Base-by-base conservation (phyloP, 1,140 invertebrate genomes). In the Galleria mellonella region DNA sequence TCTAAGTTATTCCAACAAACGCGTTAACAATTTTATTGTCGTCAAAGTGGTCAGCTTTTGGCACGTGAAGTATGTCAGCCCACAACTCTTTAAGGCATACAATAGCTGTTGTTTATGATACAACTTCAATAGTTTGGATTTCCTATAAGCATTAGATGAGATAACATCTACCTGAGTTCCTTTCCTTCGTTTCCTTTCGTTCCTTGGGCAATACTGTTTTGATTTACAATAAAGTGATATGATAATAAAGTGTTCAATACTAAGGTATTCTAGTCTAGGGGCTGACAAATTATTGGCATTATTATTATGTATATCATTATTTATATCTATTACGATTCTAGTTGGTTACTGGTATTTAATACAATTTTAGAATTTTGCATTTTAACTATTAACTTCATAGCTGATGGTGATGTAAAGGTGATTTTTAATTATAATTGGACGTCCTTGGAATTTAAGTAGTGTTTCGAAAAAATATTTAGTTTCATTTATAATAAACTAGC, bases 91-190 rank as follows among this genome's bases (percentile, higher is more conserved):
- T 60, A 62, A 66, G 62, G 61, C 44, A 37, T 49, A 77, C 76
- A 77, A 77, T 77, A 61, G 66, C 43, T 58, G 62, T 53, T 67
- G 70, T 75, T 61, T 51, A 49, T 62, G 71, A 69, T 51, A 56
- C 54, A 67, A 71, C 71, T 72, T 64, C 55, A 72, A 73, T 37
- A 37, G 13, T 37, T 37, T 62, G 47, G 62, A 60, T 66, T 63
- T 46, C 46, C 43, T 55, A 60, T 66, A 66, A 57, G 51, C 47
- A 53, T 43, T 50, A 23, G 32, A 29, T 48, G 17, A 47, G 71
- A 76, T 74, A 71, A 40, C 41, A 72, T 74, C 69, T 63, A 55
- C 7, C 32, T 32, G 47, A 52, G n/a, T n/a, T n/a, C n/a, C n/a
- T n/a, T n/a, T n/a, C n/a, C n/a, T n/a, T n/a, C 41, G 47, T 59